A percentile compares a stretch with the other conserved stretches of the same genome.
phyloP scores from a whole-genome alignment of 2,888 invertebrate species.

The Acleris holmiana region DNA sequence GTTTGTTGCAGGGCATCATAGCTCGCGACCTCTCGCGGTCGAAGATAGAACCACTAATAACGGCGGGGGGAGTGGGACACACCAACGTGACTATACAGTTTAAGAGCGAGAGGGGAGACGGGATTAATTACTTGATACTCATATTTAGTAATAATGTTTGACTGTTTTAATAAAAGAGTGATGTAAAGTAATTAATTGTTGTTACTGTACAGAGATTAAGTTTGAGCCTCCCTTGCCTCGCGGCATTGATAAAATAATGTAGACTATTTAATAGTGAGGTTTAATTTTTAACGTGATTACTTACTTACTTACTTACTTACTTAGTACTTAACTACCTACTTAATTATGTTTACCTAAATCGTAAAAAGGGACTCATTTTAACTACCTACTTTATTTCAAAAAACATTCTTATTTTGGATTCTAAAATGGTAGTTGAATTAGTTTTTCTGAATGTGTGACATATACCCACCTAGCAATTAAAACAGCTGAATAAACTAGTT shows the following conservation, averaged over 20 bases:
- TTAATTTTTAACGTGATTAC: no score
- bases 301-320: no score
- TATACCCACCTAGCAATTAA: no score
- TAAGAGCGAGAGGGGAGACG: conserved; percentile 64
- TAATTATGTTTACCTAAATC: no score
- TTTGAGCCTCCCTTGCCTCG: neutral
- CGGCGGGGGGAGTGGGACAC: conserved; percentile 68
- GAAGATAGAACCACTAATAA: conserved; percentile 64
- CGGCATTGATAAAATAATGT: no score
- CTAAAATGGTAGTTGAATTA: no score
- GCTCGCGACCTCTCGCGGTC: conserved; percentile 69
- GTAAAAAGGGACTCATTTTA: no score
- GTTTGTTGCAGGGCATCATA: conserved; percentile 61
- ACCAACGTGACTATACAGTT: conserved; percentile 68
- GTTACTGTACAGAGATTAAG: neutral
- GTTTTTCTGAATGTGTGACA: no score
- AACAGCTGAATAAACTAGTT: no score
- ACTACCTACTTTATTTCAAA: rapidly evolving
- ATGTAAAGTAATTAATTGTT: neutral
- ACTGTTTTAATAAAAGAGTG: conserved; percentile 10
- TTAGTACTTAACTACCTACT: no score
- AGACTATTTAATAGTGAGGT: no score
- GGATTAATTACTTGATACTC: conserved; percentile 71
- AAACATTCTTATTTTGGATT: no score
- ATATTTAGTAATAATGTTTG: conserved; percentile 64